Evolutionary conservation across 2,797 vertebrate species (phyloP), one percentile per base, ranked within the genome.

Genomic region (Coregonus sp.): DNA sequence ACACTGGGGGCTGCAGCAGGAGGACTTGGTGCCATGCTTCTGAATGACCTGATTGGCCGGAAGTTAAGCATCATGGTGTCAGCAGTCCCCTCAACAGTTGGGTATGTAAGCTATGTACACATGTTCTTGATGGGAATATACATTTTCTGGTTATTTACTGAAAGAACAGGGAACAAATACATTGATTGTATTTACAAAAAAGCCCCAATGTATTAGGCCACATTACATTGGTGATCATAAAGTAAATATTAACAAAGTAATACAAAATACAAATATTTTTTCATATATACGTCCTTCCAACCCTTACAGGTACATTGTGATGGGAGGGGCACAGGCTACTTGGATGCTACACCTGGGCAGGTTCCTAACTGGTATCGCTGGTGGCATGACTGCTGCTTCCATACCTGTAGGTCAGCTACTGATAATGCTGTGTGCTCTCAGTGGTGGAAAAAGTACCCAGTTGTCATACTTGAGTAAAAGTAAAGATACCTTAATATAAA

Each of bases 41-140:
- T 99, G 83, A 99, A 96, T 0, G 98, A 99, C 89, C 81, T 89
- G 81, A 89, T 98, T 67, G 98, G 98, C 65, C 94, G 98, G 65
- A 99, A 99, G 79, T 81, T 96, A 65, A 97, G 95, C 93, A 97
- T 99, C 91, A 98, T 99, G 96, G 82, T 94, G 88, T 99, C 97
- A 0, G 95, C 95, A 0, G 50, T 97, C 11, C 98, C 98, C 0
- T 96, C 95, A 0, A 88, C 80, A 0, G 31, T 90, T 0, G 98
- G 98, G 11, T 93, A 72, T 4, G 88, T 86, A 9, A 11, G 67
- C 12, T 7, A 67, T 18, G 65, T 67, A 33, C 6, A 16, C 65
- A 16, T 67, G 29, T 35, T 67, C n/a, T 6, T 2, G n/a, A 25
- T 61, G n/a, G 59, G 6, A 20, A 20, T 63, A 63, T 63, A 63